Percentiles rank a stretch among this genome's conserved stretches.
These are phyloP conservation scores for Agrochola litura DNA, from an alignment of 2,888 invertebrate species.

Conservation along the genomic window DNA sequence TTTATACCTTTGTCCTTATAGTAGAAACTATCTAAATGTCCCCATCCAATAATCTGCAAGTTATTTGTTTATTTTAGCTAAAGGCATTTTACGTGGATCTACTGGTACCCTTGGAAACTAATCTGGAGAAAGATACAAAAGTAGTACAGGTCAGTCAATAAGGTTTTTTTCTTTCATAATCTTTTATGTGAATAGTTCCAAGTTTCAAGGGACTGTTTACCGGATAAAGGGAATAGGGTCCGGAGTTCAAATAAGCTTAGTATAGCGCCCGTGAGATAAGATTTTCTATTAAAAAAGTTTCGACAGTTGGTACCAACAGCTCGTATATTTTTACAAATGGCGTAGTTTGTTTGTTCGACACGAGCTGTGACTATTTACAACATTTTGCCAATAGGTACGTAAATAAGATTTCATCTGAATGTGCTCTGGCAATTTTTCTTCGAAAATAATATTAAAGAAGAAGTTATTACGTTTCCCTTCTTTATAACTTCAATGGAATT, in stretches of 20 bases:
- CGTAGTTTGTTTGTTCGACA: constrained; percentile 52
- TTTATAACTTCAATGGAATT: constrained; percentile 4
- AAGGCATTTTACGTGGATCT: constrained; percentile 98
- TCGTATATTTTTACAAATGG: constrained; percentile 53
- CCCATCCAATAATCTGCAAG: constrained; percentile 68
- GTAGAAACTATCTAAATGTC: constrained; percentile 58
- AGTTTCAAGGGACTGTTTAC: constrained; percentile 81
- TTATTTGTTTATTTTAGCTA: constrained; percentile 91
- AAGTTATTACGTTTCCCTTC: neutral
- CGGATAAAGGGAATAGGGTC: constrained; percentile 72
- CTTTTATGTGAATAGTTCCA: constrained; percentile 74
- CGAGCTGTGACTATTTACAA: constrained; percentile 30
- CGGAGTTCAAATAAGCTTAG: constrained; percentile 79
- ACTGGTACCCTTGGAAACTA: constrained; percentile 97
- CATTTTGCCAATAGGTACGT: neutral
- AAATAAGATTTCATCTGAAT: constrained; percentile 3
- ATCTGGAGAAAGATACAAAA: constrained; percentile 98
- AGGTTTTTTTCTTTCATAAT: constrained; percentile 77
- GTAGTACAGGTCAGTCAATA: constrained; percentile 94
- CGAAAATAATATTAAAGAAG: constrained; percentile 1
- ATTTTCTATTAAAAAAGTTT: constrained; percentile 84
- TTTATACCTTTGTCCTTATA: constrained; percentile 52
- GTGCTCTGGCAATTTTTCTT: neutral
- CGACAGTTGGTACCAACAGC: constrained; percentile 58
- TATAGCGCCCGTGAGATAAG: constrained; percentile 77